Conservation (phyloP, 1,140 invertebrate species). For the Drosophila suzukii region DNA sequence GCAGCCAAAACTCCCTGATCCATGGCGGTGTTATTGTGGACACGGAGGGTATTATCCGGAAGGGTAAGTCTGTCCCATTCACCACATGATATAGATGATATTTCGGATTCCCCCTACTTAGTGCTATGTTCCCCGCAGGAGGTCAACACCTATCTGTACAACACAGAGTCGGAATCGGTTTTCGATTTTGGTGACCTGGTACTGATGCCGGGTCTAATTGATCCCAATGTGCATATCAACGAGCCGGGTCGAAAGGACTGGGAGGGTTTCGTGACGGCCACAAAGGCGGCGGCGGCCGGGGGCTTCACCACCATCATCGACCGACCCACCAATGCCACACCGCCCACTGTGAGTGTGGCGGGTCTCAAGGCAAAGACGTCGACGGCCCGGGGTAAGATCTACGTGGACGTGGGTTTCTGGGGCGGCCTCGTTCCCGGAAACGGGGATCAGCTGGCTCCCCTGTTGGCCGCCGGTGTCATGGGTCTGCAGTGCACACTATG, state of each 20-base stretch:
- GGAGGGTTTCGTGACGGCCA: conserved; percentile 90
- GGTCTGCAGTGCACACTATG: conserved; percentile 91
- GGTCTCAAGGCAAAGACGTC: conserved; percentile 87
- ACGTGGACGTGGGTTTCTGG: conserved; percentile 91
- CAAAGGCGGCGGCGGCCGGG: conserved; percentile 89
- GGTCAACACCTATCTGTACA: conserved; percentile 79
- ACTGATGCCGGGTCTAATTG: conserved; percentile 93
- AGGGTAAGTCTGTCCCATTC: conserved; percentile 18
- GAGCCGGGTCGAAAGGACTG: conserved; percentile 92
- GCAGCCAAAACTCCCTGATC: conserved; percentile 46
- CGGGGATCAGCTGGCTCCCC: conserved; percentile 85
- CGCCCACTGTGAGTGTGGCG: conserved; percentile 88
- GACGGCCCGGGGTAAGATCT: conserved; percentile 87
- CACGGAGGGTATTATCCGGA: conserved; percentile 73
- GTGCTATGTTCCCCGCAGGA: conserved; percentile 68
- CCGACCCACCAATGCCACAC: conserved; percentile 90
- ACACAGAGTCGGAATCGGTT: conserved; percentile 82
- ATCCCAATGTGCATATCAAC: conserved; percentile 95
- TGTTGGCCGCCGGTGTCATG: conserved; percentile 88
- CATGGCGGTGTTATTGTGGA: conserved; percentile 81
- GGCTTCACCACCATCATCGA: conserved; percentile 91
- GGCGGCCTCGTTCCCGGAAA: conserved; percentile 89
- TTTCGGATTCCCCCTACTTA: background rate
- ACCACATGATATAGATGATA: background rate
- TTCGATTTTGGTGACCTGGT: conserved; percentile 87